Conservation (phyloP, 2,888 invertebrate species). For the Cataglyphis rosenhaueri region DNA sequence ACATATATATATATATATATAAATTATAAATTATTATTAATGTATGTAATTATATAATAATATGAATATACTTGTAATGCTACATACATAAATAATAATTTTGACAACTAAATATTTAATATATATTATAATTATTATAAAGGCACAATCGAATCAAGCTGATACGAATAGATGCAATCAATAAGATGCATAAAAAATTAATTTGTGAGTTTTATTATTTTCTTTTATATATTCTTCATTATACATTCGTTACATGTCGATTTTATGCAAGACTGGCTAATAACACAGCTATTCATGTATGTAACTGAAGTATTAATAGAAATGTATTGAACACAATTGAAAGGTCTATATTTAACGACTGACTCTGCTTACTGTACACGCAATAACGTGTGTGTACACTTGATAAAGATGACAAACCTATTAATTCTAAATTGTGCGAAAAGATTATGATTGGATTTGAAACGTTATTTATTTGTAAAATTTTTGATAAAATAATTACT, state of each 20-base stretch:
- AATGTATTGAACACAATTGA: slow-evolving; percentile 51
- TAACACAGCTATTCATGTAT: slow-evolving; percentile 23
- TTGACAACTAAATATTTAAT: too few relatives aligned
- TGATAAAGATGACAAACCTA: background rate
- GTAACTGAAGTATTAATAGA: slow-evolving; percentile 31
- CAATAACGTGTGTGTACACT: background rate
- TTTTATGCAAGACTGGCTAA: slow-evolving; percentile 43
- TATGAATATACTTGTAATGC: background rate
- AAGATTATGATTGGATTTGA: background rate
- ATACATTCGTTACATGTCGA: slow-evolving; percentile 9
- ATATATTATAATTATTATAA: background rate
- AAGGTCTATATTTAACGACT: slow-evolving; percentile 41
- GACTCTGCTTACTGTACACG: background rate
- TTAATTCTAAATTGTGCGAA: background rate
- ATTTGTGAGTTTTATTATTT: background rate
- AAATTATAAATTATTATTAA: background rate
- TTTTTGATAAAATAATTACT: background rate
- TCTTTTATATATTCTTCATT: background rate
- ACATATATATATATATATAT: background rate
- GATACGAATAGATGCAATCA: background rate
- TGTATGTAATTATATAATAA: background rate
- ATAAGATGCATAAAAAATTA: background rate
- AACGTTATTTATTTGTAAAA: background rate
- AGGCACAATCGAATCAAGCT: background rate
- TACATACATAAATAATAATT: background rate